phyloP scores from a whole-genome alignment of 2,113 vertebrate species.

The Poeciliopsis turrubarensis region DNA sequence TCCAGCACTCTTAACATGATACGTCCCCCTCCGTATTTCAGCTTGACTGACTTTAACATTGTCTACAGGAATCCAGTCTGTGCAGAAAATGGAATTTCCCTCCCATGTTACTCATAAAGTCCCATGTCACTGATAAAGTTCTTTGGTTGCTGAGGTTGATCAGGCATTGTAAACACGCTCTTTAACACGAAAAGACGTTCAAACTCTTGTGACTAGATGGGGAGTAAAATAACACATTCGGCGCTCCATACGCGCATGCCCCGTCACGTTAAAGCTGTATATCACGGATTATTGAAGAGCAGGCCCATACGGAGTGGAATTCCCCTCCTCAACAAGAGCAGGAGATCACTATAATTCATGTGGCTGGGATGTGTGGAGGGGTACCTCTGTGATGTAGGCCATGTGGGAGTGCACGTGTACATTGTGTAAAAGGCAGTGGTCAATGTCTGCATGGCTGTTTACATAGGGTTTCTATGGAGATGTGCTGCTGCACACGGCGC shows the following conservation, averaged over 20 bases:
- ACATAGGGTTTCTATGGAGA: constrained; percentile 56
- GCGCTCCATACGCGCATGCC: constrained; percentile 1
- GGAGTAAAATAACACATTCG: not conserved
- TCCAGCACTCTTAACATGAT: not conserved
- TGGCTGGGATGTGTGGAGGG: constrained; percentile 25
- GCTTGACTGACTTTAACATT: constrained; percentile 4
- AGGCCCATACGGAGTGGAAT: constrained; percentile 58
- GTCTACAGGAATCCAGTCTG: constrained; percentile 12
- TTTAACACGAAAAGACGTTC: not conserved
- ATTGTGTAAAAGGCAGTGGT: constrained; percentile 27
- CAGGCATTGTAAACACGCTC: not conserved
- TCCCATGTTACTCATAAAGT: not conserved
- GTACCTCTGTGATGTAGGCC: constrained; percentile 4
- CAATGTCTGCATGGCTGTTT: constrained; percentile 54
- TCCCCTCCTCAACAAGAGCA: constrained; percentile 61
- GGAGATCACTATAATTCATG: constrained; percentile 45
- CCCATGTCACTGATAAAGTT: not conserved
- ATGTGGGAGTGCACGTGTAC: constrained; percentile 30
- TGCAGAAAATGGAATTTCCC: constrained; percentile 3
- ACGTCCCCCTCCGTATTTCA: not conserved
- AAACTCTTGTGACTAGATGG: constrained; percentile 1
- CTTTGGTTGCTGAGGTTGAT: not conserved
- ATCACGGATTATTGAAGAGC: constrained; percentile 41
- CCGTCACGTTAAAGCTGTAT: constrained; percentile 44
- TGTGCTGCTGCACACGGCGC: constrained; percentile 32